phyloP scores from a whole-genome alignment of 2,888 invertebrate genomes.

The Syritta pipiens region DNA sequence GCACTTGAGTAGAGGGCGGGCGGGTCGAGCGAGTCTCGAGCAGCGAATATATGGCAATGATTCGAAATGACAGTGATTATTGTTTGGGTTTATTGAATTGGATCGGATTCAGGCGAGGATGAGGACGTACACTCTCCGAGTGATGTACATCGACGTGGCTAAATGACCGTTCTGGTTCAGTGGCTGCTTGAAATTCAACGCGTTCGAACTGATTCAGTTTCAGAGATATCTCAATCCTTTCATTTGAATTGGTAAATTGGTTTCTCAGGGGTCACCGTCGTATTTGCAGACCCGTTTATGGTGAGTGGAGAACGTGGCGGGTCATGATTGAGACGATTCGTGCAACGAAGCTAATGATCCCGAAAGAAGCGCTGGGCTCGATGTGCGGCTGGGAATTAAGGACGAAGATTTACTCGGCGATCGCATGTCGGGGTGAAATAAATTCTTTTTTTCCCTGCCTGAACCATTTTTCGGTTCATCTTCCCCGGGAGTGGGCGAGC shows the following conservation, averaged over 20 bases:
- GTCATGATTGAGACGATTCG: constrained; percentile 53
- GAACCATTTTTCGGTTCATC: constrained; percentile 33
- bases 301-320: constrained; percentile 39
- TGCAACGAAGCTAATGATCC: constrained; percentile 65
- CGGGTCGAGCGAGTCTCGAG: background rate
- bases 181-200: constrained; percentile 53
- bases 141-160: constrained; percentile 36
- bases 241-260: constrained; percentile 65
- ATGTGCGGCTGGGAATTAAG: constrained; percentile 18
- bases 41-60: constrained; percentile 56
- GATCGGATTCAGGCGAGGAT: constrained; percentile 43
- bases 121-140: background rate
- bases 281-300: constrained; percentile 42
- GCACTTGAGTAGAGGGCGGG: constrained; percentile 19
- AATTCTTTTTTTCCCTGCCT: constrained; percentile 22
- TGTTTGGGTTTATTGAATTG: constrained; percentile 70
- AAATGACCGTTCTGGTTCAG: constrained; percentile 62
- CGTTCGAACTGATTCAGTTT: constrained; percentile 57
- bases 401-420: constrained; percentile 56
- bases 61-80: constrained; percentile 69
- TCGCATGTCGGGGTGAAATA: constrained; percentile 61
- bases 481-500: background rate
- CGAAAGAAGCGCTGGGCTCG: constrained; percentile 40
- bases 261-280: constrained; percentile 22
- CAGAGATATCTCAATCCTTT: constrained; percentile 63